Percentiles rank a stretch among this genome's conserved stretches.
Evolutionary conservation across 2,113 vertebrate species (phyloP).

Genomic region (Vidua chalybeata): DNA sequence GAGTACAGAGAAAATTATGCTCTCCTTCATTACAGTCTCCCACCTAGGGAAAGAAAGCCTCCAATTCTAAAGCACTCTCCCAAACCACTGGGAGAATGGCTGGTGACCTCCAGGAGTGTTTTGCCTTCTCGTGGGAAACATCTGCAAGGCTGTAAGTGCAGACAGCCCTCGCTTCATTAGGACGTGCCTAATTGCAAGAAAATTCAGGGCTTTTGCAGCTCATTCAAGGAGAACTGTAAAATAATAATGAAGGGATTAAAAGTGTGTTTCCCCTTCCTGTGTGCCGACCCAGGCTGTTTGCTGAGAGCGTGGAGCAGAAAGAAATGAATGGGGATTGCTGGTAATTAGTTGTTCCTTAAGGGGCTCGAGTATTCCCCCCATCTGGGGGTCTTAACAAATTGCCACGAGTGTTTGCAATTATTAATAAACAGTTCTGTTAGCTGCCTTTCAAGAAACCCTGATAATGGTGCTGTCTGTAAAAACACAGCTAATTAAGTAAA

Average conservation of each 20-base stretch:
- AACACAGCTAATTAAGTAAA: conserved; percentile 16
- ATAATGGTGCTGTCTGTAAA: not conserved
- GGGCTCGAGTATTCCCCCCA: not conserved
- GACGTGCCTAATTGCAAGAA: not conserved
- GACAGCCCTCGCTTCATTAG: not conserved
- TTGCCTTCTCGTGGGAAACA: not conserved
- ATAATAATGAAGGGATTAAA: conserved; percentile 3
- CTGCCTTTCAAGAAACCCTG: not conserved
- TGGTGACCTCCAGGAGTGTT: not conserved
- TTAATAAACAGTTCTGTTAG: not conserved
- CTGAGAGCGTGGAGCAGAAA: not conserved
- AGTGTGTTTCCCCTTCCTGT: not conserved
- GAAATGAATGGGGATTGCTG: not conserved
- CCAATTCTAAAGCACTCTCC: not conserved
- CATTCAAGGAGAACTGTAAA: not conserved
- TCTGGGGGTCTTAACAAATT: conserved; percentile 8
- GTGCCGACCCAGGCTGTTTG: not conserved
- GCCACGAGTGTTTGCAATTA: not conserved
- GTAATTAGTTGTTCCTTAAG: conserved; percentile 16
- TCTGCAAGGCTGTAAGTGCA: not conserved
- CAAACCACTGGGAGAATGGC: not conserved
- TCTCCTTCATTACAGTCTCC: not conserved
- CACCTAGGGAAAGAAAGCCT: not conserved
- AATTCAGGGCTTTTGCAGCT: not conserved
- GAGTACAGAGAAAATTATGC: not conserved